phyloP scores from a whole-genome alignment of 2,888 invertebrate genomes.

The Aromia moschata region DNA sequence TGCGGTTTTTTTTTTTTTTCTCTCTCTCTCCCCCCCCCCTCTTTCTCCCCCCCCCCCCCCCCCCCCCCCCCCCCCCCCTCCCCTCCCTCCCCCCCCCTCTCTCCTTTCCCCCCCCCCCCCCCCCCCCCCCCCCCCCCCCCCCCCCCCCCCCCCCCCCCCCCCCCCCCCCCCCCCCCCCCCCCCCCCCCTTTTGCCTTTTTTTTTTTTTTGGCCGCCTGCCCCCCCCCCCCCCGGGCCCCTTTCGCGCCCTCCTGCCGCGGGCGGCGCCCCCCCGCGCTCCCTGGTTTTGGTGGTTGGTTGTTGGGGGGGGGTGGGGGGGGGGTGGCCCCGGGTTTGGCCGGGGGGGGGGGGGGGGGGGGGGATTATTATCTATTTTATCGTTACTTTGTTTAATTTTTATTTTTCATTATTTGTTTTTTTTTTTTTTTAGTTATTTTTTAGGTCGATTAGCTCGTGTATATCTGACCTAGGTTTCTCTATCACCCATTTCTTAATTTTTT shows the following conservation, averaged over 20 bases:
- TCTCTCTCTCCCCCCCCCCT: neutral
- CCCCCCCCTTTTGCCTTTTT: neutral
- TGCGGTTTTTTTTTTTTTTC: neutral
- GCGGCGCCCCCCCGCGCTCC: neutral
- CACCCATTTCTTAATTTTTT: too few relatives aligned
- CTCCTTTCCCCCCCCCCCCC: neutral
- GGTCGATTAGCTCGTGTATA: too few relatives aligned
- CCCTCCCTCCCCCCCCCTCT: neutral
- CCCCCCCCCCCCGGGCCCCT: neutral
- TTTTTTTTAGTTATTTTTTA: too few relatives aligned
- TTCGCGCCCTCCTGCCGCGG: neutral
- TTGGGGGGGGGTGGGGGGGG: too few relatives aligned
- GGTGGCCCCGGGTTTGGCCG: too few relatives aligned
- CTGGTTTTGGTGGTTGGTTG: too few relatives aligned
- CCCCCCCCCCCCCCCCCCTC: slow-evolving; percentile 1
- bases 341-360: too few relatives aligned
- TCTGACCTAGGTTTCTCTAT: too few relatives aligned
- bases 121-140: neutral
- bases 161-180: neutral
- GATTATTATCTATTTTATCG: too few relatives aligned
- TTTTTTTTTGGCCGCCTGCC: neutral
- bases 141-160: neutral
- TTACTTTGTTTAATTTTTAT: too few relatives aligned
- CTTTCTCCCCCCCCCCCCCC: neutral
- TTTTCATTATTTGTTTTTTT: too few relatives aligned